Evolutionary conservation across 2,888 invertebrate species (phyloP).

Genomic region (Hedychridium roseum): DNA sequence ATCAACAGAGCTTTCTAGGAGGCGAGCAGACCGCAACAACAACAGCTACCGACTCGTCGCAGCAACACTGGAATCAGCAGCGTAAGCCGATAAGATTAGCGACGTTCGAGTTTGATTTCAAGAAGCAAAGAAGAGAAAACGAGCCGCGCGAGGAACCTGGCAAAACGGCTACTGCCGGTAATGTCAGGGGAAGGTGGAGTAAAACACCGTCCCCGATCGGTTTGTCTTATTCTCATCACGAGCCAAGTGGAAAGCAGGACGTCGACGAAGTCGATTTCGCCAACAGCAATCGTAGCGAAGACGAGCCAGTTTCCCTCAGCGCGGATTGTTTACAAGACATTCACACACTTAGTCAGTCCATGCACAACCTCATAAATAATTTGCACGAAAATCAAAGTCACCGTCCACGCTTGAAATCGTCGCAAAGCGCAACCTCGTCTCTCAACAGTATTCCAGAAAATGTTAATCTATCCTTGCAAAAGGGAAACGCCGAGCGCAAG

Average conservation of each 20-base stretch:
- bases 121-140: constrained; percentile 34
- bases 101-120: constrained; percentile 55
- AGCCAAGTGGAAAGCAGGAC: constrained; percentile 6
- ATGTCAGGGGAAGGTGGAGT: constrained; percentile 21
- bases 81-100: constrained; percentile 59
- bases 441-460: constrained; percentile 39
- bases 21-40: constrained; percentile 54
- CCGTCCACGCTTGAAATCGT: constrained; percentile 16
- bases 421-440: constrained; percentile 35
- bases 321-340: constrained; percentile 46
- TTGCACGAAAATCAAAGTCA: constrained; percentile 28
- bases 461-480: constrained; percentile 11
- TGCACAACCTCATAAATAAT: constrained; percentile 44
- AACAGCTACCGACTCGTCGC: constrained; percentile 51
- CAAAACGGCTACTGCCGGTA: constrained; percentile 20
- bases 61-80: constrained; percentile 61
- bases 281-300: constrained; percentile 33
- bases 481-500: constrained; percentile 8
- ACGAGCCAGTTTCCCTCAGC: constrained; percentile 40
- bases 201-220: too few relatives aligned
- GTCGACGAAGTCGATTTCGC: constrained; percentile 33
- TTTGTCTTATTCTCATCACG: too few relatives aligned
- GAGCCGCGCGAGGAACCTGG: constrained; percentile 22
- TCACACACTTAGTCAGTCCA: constrained; percentile 38
- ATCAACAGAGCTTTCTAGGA: constrained; percentile 63